Base-by-base conservation (phyloP, 2,113 vertebrate genomes). In the Chroicocephalus ridibundus region DNA sequence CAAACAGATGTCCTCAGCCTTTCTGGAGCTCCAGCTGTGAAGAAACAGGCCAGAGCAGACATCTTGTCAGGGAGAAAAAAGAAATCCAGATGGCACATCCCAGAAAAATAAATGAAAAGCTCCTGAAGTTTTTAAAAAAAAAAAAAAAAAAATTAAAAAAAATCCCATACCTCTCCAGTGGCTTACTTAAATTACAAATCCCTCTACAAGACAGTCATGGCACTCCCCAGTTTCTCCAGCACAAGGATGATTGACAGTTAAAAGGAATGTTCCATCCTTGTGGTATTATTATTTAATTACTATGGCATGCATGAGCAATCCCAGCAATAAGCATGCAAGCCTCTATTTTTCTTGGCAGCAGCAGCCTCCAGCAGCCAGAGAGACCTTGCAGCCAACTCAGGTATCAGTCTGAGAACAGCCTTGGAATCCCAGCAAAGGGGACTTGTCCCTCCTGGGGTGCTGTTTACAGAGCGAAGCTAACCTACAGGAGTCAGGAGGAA, bases 201-300 rank as follows among this genome's bases (percentile, higher is more conserved):
- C 86, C 71, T 77, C 68, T 49, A 60, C 31, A 70, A 85, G 79
- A 57, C 86, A 85, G 61, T 38, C 74, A 18, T 25, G 88, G 89
- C 74, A 81, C 91, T 94, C 91, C 86, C 86, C 61, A 11, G 5
- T 76, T 84, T 71, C 84, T 88, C 80, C 74, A 80, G 90, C 54
- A 21, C 44, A 17, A n/a, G 82, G 58, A 26, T 93, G 96, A 97
- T 58, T 96, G 96, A 97, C 96, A 84, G 89, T 52, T 95, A 49
- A 92, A 97, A 94, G 88, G 80, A 95, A 79, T 62, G 90, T 70
- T 95, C 95, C 95, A 93, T 86, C 92, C 60, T 95, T 78, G 92
- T 86, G 95, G 90, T 93, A 58, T 93, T 93, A 97, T 96, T 96
- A 96, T 97, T 98, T 97, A 97, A 97, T 98, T 97, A 97, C 94